Base-by-base conservation (phyloP, 2,888 invertebrate species). In the Drosophila formosana region DNA sequence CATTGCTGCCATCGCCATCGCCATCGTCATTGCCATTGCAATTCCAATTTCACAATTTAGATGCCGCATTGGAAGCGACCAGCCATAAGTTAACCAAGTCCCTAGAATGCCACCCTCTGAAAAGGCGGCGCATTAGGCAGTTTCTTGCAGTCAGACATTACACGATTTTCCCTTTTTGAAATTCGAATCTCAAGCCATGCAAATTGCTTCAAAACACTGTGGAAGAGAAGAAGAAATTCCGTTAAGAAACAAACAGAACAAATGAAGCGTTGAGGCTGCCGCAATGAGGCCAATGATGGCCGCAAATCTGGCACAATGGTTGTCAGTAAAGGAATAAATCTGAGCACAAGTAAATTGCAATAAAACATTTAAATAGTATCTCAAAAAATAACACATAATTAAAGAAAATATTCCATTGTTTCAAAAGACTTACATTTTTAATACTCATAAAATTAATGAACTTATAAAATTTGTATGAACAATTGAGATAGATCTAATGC, bases 71-170 rank as follows among this genome's bases (percentile, higher is more conserved):
- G 46, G 45, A 9, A 34, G 32, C 56, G 32, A 18, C 28, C 50
- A 37, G n/a, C 60, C 41, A 30, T 56, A 60, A 56, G 53, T 34
- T 53, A 73, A 72, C 49, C 53, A 51, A 53, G 47, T 50, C 63
- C 45, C 67, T 53, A 51, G 73, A 66, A 66, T 69, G 56, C 55
- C 50, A 56, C 53, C 37, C 52, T 62, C 66, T 18, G 18, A 18
- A 60, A 18, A 60, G 74, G 69, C 66, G 64, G 39, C 71, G 82
- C 75, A 84, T 86, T 89, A 86, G 89, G 85, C 89, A 85, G 82
- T 86, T 85, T 84, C 88, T 87, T 84, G 83, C 88, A 79, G 85
- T 70, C 84, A 72, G 13, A 13, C 80, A 89, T 86, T 86, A 86
- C 88, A 84, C 85, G 88, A 86, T 82, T 85, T 89, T 87, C 88